A percentile compares a stretch with the other conserved stretches of the same genome.
Evolutionary conservation across 1,140 invertebrate species (phyloP).

Genomic region (Drosophila littoralis): DNA sequence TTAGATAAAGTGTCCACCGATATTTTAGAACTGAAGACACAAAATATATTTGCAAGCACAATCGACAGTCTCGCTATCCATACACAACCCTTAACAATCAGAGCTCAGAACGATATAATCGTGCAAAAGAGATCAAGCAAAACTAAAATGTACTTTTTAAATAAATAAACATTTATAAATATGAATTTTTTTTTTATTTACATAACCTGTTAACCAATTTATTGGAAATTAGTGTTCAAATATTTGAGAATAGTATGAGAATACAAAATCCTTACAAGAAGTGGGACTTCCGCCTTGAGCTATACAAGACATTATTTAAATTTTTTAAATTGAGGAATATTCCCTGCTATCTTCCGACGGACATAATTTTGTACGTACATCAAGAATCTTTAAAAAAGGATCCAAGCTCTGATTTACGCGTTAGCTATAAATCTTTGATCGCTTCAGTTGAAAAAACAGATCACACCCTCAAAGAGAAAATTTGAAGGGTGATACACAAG

Average conservation of each 20-base stretch:
- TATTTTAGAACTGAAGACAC: too few species aligned
- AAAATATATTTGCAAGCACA: too few species aligned
- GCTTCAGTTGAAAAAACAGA: conserved; percentile 25
- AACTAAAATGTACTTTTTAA: background rate
- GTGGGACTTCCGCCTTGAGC: conserved; percentile 28
- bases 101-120: too few species aligned
- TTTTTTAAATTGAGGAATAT: conserved; percentile 38
- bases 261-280: background rate
- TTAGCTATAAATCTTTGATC: conserved; percentile 7
- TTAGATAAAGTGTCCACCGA: too few species aligned
- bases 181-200: background rate
- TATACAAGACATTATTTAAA: conserved; percentile 26
- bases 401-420: conserved; percentile 22
- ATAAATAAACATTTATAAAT: background rate
- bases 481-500: conserved; percentile 7
- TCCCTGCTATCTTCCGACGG: conserved; percentile 12
- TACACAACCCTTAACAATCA: too few species aligned
- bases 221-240: conserved; percentile 43
- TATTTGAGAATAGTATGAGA: conserved; percentile 12
- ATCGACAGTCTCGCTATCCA: too few species aligned
- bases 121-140: too few species aligned
- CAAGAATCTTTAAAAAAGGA: conserved; percentile 28
- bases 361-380: conserved; percentile 47
- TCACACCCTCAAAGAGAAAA: conserved; percentile 39
- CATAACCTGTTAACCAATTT: conserved; percentile 37